Evolutionary conservation across 1,140 invertebrate genomes (phyloP).

Genomic region (Helicoverpa armigera): DNA sequence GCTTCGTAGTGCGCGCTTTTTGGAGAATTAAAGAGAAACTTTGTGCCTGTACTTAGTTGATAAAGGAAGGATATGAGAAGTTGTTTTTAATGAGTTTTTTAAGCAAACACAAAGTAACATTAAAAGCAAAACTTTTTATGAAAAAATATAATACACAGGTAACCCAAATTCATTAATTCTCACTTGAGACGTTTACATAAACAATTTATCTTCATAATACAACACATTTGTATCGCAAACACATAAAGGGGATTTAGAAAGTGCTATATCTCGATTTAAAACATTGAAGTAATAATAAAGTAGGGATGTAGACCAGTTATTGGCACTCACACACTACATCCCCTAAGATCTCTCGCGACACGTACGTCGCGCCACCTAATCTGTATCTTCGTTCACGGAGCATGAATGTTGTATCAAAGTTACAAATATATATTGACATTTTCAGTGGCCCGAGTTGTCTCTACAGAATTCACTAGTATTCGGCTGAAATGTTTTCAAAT

Average conservation of each 20-base stretch:
- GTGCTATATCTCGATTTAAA: no score
- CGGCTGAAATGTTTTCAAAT: slow-evolving; percentile 19
- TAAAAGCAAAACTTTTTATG: background rate
- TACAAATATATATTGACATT: slow-evolving; percentile 34
- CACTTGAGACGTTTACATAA: no score
- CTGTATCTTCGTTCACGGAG: background rate
- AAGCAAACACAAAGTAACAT: background rate
- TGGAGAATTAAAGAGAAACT: slow-evolving; percentile 42
- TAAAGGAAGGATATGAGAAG: slow-evolving; percentile 31
- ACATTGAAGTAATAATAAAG: no score
- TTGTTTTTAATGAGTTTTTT: slow-evolving; percentile 10
- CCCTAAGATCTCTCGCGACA: slow-evolving; percentile 14
- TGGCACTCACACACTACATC: background rate
- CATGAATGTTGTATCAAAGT: slow-evolving; percentile 37
- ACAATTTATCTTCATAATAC: no score
- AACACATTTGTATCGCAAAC: no score
- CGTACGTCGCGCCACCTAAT: slow-evolving; percentile 4
- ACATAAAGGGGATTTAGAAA: no score
- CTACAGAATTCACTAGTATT: slow-evolving; percentile 22
- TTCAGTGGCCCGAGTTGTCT: background rate
- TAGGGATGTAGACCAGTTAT: background rate
- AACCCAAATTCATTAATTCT: no score
- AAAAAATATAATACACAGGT: no score
- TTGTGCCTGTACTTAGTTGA: slow-evolving; percentile 27
- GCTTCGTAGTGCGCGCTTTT: slow-evolving; percentile 53